phyloP scores from a whole-genome alignment of 2,888 invertebrate genomes.

The Catocala nupta region DNA sequence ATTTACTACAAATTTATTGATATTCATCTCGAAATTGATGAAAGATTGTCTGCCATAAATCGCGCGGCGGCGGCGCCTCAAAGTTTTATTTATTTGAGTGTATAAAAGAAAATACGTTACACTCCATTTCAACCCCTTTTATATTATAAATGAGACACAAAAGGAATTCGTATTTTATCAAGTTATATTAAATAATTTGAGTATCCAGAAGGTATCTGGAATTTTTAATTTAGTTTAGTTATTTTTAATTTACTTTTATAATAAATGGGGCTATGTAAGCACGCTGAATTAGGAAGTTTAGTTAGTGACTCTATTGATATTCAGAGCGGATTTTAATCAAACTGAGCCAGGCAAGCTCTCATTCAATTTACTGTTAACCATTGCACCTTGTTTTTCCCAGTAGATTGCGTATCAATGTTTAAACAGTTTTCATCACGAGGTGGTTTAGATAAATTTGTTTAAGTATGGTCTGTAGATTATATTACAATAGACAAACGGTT shows the following conservation, averaged over 20 bases:
- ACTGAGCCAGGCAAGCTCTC: background rate
- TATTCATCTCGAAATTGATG: background rate
- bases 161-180: constrained; percentile 12
- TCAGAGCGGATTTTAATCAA: constrained; percentile 28
- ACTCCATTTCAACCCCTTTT: constrained; percentile 4
- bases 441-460: background rate
- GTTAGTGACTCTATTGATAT: constrained; percentile 17
- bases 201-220: background rate
- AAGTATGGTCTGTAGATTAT: background rate
- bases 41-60: constrained; percentile 6
- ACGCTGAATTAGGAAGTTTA: constrained; percentile 1
- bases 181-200: background rate
- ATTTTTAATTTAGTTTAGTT: background rate
- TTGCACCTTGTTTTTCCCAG: constrained; percentile 1
- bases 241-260: background rate
- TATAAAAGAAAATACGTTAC: constrained; percentile 4
- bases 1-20: background rate
- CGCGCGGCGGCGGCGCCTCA: background rate
- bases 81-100: constrained; percentile 8
- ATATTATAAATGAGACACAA: background rate
- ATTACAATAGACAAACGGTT: too few relatives aligned
- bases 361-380: constrained; percentile 5
- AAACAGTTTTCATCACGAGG: background rate
- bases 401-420: constrained; percentile 2
- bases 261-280: background rate